Evolutionary conservation across 2,113 vertebrate genomes (phyloP).

Genomic region (Microtus montanus): DNA sequence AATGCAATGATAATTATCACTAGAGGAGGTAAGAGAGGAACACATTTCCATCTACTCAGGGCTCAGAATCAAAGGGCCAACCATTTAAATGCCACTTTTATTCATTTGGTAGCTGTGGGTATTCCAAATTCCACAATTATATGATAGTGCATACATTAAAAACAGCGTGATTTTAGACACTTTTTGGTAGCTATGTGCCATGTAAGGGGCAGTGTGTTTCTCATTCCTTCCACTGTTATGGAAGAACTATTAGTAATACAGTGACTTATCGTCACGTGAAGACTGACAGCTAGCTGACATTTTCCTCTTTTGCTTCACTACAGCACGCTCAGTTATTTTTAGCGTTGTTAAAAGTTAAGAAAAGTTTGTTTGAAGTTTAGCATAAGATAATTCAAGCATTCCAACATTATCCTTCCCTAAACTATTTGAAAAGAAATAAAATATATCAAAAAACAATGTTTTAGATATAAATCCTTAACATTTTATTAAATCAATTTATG

Average conservation of each 20-base stretch:
- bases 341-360: neutral
- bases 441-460: neutral
- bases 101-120: conserved; percentile 61
- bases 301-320: neutral
- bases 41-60: conserved; percentile 56
- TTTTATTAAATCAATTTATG: neutral
- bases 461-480: neutral
- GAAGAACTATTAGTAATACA: neutral
- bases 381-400: conserved; percentile 32
- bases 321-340: neutral
- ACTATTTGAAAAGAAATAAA: neutral
- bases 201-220: conserved; percentile 44
- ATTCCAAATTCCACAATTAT: conserved; percentile 71
- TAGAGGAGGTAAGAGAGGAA: conserved; percentile 73
- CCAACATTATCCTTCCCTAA: neutral
- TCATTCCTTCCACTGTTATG: conserved; percentile 33
- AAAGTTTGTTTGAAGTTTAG: neutral
- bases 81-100: conserved; percentile 54
- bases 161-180: conserved; percentile 37
- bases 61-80: conserved; percentile 52
- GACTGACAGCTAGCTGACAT: neutral
- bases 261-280: neutral
- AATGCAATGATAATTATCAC: conserved; percentile 74
- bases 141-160: conserved; percentile 47
- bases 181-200: conserved; percentile 38